Evolutionary conservation across 2,888 invertebrate species (phyloP).

Genomic region (Melieria omissa): DNA sequence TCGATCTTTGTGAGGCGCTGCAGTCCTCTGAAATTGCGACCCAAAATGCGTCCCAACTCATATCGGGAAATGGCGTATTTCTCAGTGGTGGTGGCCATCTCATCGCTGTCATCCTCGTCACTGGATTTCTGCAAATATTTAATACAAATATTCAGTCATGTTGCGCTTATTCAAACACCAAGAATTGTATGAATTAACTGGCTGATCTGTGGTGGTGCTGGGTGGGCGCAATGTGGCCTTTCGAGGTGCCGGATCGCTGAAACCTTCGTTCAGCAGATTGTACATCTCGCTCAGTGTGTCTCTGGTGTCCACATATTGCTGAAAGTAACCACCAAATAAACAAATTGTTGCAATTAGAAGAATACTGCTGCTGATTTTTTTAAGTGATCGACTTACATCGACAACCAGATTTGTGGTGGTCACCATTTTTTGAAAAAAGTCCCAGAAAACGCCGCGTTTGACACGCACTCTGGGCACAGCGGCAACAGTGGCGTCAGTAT

Average conservation of each 20-base stretch:
- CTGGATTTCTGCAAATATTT: slow-evolving; percentile 37
- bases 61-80: slow-evolving; percentile 61
- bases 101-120: slow-evolving; percentile 47
- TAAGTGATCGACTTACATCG: slow-evolving; percentile 54
- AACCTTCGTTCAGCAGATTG: slow-evolving; percentile 61
- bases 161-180: background rate
- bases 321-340: slow-evolving; percentile 6
- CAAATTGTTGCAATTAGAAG: slow-evolving; percentile 7
- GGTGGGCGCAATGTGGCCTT: slow-evolving; percentile 50
- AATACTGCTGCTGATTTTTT: background rate
- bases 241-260: slow-evolving; percentile 60
- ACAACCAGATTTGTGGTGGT: slow-evolving; percentile 59
- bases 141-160: background rate
- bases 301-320: slow-evolving; percentile 66
- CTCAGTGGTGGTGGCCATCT: slow-evolving; percentile 60
- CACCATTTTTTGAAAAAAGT: slow-evolving; percentile 62
- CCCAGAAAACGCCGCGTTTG: slow-evolving; percentile 61
- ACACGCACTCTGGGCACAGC: slow-evolving; percentile 48
- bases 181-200: background rate
- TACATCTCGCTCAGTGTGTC: slow-evolving; percentile 60
- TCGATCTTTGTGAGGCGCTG: slow-evolving; percentile 61
- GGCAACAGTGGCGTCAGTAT: background rate
- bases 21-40: slow-evolving; percentile 64
- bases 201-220: slow-evolving; percentile 49
- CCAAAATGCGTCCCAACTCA: slow-evolving; percentile 63